A percentile compares a stretch with the other conserved stretches of the same genome.
These are phyloP conservation scores for Idaea aversata DNA, from an alignment of 2,888 invertebrate genomes.

Conservation along the genomic window DNA sequence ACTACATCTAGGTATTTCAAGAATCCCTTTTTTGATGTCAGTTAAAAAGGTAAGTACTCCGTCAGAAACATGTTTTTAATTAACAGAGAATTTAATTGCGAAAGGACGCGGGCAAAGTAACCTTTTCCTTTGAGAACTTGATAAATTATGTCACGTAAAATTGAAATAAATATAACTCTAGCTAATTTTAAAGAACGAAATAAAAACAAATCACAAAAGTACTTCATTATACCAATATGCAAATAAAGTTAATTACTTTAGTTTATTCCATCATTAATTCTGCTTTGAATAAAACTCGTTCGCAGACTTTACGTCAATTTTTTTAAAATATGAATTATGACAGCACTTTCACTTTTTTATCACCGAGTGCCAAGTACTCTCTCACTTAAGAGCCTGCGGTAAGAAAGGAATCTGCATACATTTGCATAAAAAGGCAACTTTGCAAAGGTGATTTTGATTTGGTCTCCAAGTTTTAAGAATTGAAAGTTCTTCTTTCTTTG, in stretches of 20 bases:
- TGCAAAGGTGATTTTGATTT: constrained; percentile 34
- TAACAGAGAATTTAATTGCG: neutral
- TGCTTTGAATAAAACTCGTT: neutral
- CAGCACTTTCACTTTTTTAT: constrained; percentile 15
- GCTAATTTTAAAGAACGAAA: neutral
- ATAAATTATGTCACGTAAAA: neutral
- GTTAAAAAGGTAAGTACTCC: neutral
- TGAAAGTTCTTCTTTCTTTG: constrained; percentile 12
- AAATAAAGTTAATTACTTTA: neutral
- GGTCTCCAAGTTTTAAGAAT: constrained; percentile 13
- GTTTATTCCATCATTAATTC: neutral
- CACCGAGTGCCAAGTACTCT: neutral
- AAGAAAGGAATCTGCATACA: constrained; percentile 53
- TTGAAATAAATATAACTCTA: neutral
- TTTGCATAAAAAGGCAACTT: constrained; percentile 59
- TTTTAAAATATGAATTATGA: constrained; percentile 25
- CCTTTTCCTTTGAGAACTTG: neutral
- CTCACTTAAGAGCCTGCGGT: constrained; percentile 26
- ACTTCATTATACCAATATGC: neutral
- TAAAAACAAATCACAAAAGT: neutral
- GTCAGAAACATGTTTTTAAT: neutral
- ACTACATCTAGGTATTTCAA: neutral
- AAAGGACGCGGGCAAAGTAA: neutral
- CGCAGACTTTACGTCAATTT: neutral
- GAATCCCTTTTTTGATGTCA: neutral